Conservation (phyloP, 2,888 invertebrate genomes). For the Scaptodrosophila latifasciaeformis region DNA sequence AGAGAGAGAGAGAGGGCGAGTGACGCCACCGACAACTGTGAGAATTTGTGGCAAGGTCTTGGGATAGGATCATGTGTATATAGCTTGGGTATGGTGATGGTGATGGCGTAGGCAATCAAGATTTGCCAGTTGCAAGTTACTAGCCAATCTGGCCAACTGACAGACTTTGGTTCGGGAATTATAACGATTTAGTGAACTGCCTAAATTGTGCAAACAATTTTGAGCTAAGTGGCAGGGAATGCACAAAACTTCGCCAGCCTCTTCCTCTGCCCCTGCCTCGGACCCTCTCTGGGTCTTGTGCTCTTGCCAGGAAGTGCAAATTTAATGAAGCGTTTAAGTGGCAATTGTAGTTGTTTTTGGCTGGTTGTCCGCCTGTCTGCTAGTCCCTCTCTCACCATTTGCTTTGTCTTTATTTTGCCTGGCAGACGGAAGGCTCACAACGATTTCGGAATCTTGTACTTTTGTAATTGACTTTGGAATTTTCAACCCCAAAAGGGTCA, state of each 20-base stretch:
- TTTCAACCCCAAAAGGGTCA: too few relatives aligned
- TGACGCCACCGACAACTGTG: too few relatives aligned
- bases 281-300: neutral
- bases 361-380: conserved; percentile 19
- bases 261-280: neutral
- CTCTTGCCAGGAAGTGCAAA: conserved; percentile 57
- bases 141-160: too few relatives aligned
- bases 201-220: conserved; percentile 68
- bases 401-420: neutral
- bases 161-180: too few relatives aligned
- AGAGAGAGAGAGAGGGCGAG: neutral
- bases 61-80: too few relatives aligned
- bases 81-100: too few relatives aligned
- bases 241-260: conserved; percentile 11
- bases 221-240: conserved; percentile 45
- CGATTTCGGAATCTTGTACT: too few relatives aligned
- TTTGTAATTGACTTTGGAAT: neutral
- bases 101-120: too few relatives aligned
- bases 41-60: too few relatives aligned
- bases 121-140: too few relatives aligned
- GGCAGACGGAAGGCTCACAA: conserved; percentile 10
- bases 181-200: conserved; percentile 66
- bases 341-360: conserved; percentile 38
- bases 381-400: too few relatives aligned
- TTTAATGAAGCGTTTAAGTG: conserved; percentile 68